Base-by-base conservation (phyloP, 2,797 vertebrate species). In the Podargus strigoides region DNA sequence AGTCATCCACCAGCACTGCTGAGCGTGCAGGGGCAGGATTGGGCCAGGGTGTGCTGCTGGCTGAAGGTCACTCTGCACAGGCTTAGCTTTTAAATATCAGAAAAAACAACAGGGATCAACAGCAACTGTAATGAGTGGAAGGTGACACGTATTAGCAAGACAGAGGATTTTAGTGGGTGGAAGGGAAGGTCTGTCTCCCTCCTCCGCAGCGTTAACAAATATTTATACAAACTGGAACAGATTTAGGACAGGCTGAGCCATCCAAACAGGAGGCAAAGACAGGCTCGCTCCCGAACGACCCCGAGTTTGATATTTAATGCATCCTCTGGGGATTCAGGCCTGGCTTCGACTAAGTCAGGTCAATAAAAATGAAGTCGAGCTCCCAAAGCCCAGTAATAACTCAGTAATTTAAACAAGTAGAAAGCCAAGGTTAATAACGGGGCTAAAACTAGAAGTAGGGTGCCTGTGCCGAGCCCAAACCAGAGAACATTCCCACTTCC, bases 161-260 rank as follows among this genome's bases (percentile, higher is more conserved):
- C 11, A 59, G 23, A 14, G 80, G 41, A 68, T 30, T 87, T 68
- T 24, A 68, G 84, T 1, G 73, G 34, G 36, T 53, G 50, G 62
- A 22, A 68, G 27, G 53, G 46, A 56, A 86, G 44, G 18, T 66
- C 62, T 86, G 53, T 4, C 46, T 91, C 36, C 28, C 63, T 88
- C 63, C 62, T 75, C 34, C 3, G 0, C 3, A 1, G 36, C 1
- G 8, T 70, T 50, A 52, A 86, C 80, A 94, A 92, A 94, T 96
- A 96, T 93, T 95, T 94, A 78, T 37, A 74, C 77, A 89, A 90
- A 93, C 14, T 24, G 62, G 22, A 93, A 84, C 37, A 85, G 83
- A 89, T 89, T 89, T 53, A 83, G 92, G 79, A 58, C 46, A 75
- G 69, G 32, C 47, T 92, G 44, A 92, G 74, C 72, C 73, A 88